Evolutionary conservation across 2,888 invertebrate genomes (phyloP).

Genomic region (Bellardia bayeri): DNA sequence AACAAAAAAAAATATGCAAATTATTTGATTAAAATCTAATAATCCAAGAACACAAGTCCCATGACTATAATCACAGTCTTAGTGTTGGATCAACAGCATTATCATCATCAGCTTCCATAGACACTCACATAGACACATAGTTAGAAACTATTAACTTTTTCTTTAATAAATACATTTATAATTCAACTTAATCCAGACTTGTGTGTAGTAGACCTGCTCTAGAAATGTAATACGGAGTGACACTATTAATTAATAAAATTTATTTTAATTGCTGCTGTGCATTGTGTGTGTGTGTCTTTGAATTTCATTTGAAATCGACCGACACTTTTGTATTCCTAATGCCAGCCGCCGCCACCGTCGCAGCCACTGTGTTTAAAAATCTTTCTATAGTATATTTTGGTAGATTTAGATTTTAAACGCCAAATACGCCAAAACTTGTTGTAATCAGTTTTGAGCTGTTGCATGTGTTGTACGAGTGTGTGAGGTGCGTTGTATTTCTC

Average conservation of each 20-base stretch:
- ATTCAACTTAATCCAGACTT: slow-evolving; percentile 38
- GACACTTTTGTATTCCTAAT: slow-evolving; percentile 49
- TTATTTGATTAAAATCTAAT: slow-evolving; percentile 69
- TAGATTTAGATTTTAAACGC: slow-evolving; percentile 53
- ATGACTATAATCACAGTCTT: slow-evolving; percentile 43
- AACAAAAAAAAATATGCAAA: slow-evolving; percentile 64
- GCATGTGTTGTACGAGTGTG: slow-evolving; percentile 52
- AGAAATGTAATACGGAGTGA: slow-evolving; percentile 77
- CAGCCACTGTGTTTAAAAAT: slow-evolving; percentile 65
- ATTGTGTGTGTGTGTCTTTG: slow-evolving; percentile 31
- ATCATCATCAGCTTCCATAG: slow-evolving; percentile 28
- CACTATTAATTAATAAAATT: slow-evolving; percentile 82
- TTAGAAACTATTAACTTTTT: slow-evolving; percentile 45
- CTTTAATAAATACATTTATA: slow-evolving; percentile 57
- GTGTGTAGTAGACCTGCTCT: slow-evolving; percentile 29
- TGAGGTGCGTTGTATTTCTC: slow-evolving; percentile 68
- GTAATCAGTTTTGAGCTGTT: slow-evolving; percentile 50
- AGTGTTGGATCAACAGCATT: slow-evolving; percentile 63
- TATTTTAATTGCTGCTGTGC: slow-evolving; percentile 79
- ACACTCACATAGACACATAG: neutral
- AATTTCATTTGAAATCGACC: slow-evolving; percentile 73
- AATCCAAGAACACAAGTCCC: slow-evolving; percentile 44
- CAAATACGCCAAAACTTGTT: slow-evolving; percentile 63
- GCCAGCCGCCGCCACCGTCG: slow-evolving; percentile 11
- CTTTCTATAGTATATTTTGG: slow-evolving; percentile 60